Percentiles rank a stretch among this genome's conserved stretches.
Conservation (phyloP, 2,888 invertebrate genomes). For the Ligdia adustata region DNA sequence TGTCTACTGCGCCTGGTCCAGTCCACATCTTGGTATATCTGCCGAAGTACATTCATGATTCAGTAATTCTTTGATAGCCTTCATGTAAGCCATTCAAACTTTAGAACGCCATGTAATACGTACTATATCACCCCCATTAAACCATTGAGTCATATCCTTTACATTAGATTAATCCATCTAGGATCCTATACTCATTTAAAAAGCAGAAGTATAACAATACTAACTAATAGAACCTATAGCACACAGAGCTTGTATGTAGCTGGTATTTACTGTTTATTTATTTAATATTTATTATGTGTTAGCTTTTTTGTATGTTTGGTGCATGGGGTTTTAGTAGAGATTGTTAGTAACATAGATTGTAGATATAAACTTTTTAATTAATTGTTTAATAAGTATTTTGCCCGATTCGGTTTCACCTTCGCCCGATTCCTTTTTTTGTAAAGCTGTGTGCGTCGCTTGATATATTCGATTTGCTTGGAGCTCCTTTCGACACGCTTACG, state of each 20-base stretch:
- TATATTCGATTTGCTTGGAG: slow-evolving; percentile 33
- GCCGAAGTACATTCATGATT: slow-evolving; percentile 56
- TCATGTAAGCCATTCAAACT: slow-evolving; percentile 46
- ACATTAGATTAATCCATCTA: slow-evolving; percentile 56
- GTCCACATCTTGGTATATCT: slow-evolving; percentile 68
- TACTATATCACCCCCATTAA: slow-evolving; percentile 47
- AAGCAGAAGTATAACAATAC: slow-evolving; percentile 45
- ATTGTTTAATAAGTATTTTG: slow-evolving; percentile 45
- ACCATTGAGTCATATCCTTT: slow-evolving; percentile 54
- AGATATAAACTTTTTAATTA: slow-evolving; percentile 38
- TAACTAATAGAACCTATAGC: no score
- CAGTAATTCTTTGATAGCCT: slow-evolving; percentile 49
- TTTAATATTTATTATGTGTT: slow-evolving; percentile 51
- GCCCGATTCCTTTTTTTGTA: slow-evolving; percentile 20
- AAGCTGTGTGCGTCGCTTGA: slow-evolving; percentile 31
- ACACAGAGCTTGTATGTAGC: slow-evolving; percentile 67
- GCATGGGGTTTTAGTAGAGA: slow-evolving; percentile 67
- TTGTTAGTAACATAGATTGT: slow-evolving; percentile 44
- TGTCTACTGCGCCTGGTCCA: slow-evolving; percentile 66
- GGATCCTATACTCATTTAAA: slow-evolving; percentile 53
- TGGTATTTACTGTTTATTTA: slow-evolving; percentile 53
- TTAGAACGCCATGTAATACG: slow-evolving; percentile 59
- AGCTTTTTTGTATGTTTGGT: slow-evolving; percentile 58
- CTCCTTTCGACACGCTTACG: slow-evolving; percentile 32
- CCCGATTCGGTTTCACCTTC: slow-evolving; percentile 59